A percentile compares a stretch with the other conserved stretches of the same genome.
phyloP scores from a whole-genome alignment of 2,888 invertebrate genomes.

The Lasioglossum leucozonium region DNA sequence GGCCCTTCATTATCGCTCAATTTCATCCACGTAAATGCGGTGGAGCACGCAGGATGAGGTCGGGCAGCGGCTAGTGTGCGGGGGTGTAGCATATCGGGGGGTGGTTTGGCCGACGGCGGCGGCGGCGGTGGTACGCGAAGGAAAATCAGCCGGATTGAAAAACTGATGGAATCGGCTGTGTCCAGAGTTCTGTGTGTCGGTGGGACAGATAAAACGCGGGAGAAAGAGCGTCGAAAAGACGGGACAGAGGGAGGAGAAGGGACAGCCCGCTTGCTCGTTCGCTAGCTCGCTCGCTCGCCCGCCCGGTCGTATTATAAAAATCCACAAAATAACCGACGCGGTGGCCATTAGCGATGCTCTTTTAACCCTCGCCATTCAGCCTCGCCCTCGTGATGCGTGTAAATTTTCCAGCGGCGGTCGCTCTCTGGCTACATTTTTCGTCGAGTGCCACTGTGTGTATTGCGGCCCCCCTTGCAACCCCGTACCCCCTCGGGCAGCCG shows the following conservation, averaged over 20 bases:
- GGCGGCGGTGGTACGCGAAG: constrained; percentile 34
- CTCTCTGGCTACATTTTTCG: constrained; percentile 83
- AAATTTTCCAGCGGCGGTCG: constrained; percentile 84
- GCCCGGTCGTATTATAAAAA: constrained; percentile 83
- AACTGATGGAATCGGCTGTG: constrained; percentile 65
- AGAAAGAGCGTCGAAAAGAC: constrained; percentile 9
- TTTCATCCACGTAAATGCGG: constrained; percentile 55
- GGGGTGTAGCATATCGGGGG: not conserved
- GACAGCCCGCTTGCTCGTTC: constrained; percentile 40
- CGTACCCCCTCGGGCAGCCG: constrained; percentile 55
- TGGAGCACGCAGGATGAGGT: not conserved
- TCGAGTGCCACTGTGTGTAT: constrained; percentile 80
- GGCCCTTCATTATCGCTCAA: constrained; percentile 54
- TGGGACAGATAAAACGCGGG: constrained; percentile 24
- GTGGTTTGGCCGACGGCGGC: not conserved
- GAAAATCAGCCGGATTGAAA: constrained; percentile 68
- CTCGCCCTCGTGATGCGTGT: constrained; percentile 83
- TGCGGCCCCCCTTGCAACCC: constrained; percentile 66
- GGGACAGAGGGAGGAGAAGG: not conserved
- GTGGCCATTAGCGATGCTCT: constrained; percentile 84
- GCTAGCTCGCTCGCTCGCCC: constrained; percentile 43
- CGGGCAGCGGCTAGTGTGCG: not conserved
- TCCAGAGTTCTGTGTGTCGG: constrained; percentile 38
- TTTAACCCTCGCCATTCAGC: constrained; percentile 83
- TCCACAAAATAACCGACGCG: constrained; percentile 85